A percentile compares a stretch with the other conserved stretches of the same genome.
phyloP scores from a whole-genome alignment of 2,888 invertebrate genomes.

The Andrena dorsata region DNA sequence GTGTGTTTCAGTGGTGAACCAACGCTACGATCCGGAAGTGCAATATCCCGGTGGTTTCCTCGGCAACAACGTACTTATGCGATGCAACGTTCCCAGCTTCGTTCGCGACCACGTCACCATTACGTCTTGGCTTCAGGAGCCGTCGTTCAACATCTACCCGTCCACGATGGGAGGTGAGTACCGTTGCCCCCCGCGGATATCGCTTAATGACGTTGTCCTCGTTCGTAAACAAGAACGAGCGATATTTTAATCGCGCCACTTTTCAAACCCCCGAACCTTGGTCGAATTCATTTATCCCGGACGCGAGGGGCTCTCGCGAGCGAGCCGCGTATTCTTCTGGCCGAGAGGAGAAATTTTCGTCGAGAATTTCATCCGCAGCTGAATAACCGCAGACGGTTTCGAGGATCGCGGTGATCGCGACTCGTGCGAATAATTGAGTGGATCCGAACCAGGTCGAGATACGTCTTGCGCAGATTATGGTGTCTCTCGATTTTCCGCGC shows the following conservation, averaged over 20 bases:
- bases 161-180: constrained; percentile 86
- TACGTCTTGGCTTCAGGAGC: constrained; percentile 87
- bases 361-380: constrained; percentile 4
- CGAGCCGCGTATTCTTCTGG: not conserved
- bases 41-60: constrained; percentile 87
- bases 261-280: constrained; percentile 4
- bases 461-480: constrained; percentile 22
- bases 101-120: constrained; percentile 87
- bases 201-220: constrained; percentile 62
- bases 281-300: constrained; percentile 2
- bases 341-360: constrained; percentile 1
- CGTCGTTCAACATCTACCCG: constrained; percentile 87
- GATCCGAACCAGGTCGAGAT: constrained; percentile 18
- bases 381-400: constrained; percentile 6
- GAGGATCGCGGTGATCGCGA: constrained; percentile 12
- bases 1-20: constrained; percentile 86
- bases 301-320: not conserved
- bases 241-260: not conserved
- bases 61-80: constrained; percentile 87
- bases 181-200: constrained; percentile 30
- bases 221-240: constrained; percentile 42
- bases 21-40: constrained; percentile 87
- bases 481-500: constrained; percentile 8
- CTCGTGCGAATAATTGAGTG: constrained; percentile 24
- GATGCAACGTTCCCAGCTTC: constrained; percentile 87